Percentiles rank a stretch among this genome's conserved stretches.
Evolutionary conservation across 2,113 vertebrate genomes (phyloP).

Genomic region (Pteruthius melanotis): DNA sequence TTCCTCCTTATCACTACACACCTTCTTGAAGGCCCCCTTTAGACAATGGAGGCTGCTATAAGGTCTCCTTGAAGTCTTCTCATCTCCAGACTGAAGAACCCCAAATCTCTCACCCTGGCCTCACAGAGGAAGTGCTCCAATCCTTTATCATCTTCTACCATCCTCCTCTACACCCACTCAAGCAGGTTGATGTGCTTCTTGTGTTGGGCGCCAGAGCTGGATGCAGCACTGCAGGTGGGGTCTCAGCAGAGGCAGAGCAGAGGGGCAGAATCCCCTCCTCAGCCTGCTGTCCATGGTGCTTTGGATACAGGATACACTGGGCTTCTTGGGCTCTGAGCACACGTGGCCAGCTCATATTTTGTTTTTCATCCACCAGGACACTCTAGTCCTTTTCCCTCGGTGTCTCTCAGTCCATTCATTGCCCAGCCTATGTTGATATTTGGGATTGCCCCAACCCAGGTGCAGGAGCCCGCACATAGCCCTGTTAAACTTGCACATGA

Average conservation of each 20-base stretch:
- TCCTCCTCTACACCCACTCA: background rate
- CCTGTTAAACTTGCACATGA: background rate
- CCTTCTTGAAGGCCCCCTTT: background rate
- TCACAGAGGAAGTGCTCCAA: background rate
- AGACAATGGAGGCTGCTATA: background rate
- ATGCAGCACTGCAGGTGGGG: background rate
- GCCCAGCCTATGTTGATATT: fast-evolving
- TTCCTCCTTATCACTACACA: background rate
- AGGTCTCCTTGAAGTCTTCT: background rate
- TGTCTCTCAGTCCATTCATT: background rate
- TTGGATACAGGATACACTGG: background rate
- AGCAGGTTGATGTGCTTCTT: background rate
- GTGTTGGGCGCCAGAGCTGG: background rate
- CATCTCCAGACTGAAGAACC: background rate
- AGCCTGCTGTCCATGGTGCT: fast-evolving
- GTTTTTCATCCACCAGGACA: background rate
- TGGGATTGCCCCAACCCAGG: fast-evolving
- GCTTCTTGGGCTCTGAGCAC: background rate
- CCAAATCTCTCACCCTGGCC: background rate
- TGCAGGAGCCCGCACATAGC: background rate
- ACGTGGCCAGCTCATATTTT: background rate
- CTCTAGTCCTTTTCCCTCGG: background rate
- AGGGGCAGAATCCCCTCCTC: background rate
- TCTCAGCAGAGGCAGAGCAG: background rate
- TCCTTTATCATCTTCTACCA: background rate